These are phyloP conservation scores for Polyergus mexicanus DNA, from an alignment of 1,140 invertebrate species.

Conservation along the genomic window DNA sequence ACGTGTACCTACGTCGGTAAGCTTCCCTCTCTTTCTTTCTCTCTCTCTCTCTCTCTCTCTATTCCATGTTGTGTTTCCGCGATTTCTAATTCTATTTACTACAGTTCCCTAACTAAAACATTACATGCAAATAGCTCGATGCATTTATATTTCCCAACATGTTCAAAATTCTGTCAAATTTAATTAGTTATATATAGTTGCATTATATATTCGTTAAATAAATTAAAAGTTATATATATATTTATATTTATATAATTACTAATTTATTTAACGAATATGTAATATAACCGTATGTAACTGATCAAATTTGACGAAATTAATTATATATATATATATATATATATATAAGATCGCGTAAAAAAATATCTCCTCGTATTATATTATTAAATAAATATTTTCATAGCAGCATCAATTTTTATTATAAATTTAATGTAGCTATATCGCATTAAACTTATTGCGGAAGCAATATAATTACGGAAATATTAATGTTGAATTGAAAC, in stretches of 20 bases:
- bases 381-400: conserved; percentile 42
- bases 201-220: not conserved
- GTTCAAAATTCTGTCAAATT: conserved; percentile 33
- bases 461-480: not conserved
- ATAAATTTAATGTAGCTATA: conserved; percentile 13
- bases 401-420: not conserved
- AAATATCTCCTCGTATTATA: not conserved
- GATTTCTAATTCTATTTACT: conserved; percentile 71
- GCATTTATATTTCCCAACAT: conserved; percentile 40
- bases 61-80: conserved; percentile 59
- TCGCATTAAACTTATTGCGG: not conserved
- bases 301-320: too few relatives aligned
- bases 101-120: conserved; percentile 55
- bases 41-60: conserved; percentile 62
- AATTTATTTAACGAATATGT: too few relatives aligned
- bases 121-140: conserved; percentile 56
- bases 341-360: not conserved
- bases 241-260: too few relatives aligned
- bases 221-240: conserved; percentile 27
- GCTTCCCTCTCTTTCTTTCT: conserved; percentile 40
- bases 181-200: not conserved
- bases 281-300: too few relatives aligned
- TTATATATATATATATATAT: not conserved
- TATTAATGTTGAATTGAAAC: too few relatives aligned
- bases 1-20: conserved; percentile 68